Evolutionary conservation across 2,888 invertebrate genomes (phyloP).

Genomic region (Acanthopleura granulata): DNA sequence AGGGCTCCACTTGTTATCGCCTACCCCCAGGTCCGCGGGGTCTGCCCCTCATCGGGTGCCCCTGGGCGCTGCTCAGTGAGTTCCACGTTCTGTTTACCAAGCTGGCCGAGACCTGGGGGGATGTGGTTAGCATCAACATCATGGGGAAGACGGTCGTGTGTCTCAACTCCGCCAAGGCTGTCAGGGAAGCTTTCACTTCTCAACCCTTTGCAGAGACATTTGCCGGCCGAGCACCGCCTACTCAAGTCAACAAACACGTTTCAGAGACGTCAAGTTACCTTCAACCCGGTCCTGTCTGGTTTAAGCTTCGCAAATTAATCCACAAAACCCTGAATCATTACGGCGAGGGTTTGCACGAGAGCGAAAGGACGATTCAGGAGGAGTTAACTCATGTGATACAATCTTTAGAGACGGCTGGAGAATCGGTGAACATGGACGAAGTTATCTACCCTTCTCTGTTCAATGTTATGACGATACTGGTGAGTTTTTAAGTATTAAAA

Average conservation of each 20-base stretch:
- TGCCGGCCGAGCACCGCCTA: neutral
- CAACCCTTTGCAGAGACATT: neutral
- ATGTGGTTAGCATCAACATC: neutral
- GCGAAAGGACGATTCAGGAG: neutral
- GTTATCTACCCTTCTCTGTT: neutral
- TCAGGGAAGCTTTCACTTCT: neutral
- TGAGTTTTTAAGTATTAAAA: neutral
- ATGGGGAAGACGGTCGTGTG: neutral
- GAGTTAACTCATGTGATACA: neutral
- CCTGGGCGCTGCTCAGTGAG: neutral
- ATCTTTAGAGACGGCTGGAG: neutral
- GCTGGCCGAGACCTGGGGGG: neutral
- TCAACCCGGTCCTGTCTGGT: neutral
- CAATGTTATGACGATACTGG: neutral
- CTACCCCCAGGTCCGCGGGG: neutral
- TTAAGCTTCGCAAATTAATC: neutral
- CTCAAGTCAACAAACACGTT: neutral
- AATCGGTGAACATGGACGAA: neutral
- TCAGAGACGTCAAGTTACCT: neutral
- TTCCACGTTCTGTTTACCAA: neutral
- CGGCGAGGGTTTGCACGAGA: neutral
- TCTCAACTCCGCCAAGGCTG: neutral
- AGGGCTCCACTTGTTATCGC: neutral
- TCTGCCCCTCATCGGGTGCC: neutral
- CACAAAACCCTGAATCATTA: neutral